Evolutionary conservation across 2,888 invertebrate species (phyloP), one percentile per base, ranked within the genome.

Genomic region (Chironomus riparius): DNA sequence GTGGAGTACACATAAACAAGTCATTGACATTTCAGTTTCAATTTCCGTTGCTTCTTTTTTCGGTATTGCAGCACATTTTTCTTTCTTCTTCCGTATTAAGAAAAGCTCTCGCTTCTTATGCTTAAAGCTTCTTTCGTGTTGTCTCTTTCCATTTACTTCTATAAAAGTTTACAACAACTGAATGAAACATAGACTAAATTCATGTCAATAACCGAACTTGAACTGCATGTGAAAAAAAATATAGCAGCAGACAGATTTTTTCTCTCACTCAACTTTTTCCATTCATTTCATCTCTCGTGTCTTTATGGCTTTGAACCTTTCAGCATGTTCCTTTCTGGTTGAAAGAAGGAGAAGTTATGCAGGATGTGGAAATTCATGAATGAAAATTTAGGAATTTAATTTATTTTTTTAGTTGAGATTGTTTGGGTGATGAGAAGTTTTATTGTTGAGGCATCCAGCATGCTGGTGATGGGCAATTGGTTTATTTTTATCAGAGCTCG

Each of bases 171-270:
- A 22, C 15, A n/a, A 13, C 22, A 68, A 24, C 22, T 24, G 68
- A 38, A 68, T 24, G 22, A 38, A 38, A 38, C 38, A 38, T 38
- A 38, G 38, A 65, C 22, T 4, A 56, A 56, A 71, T 47, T 71
- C 71, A 56, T 71, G 71, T 71, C 71, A 71, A 56, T 71, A 56
- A 71, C 50, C 71, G 71, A 71, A 71, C 71, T 71, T 71, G 71
- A 71, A 71, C 71, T 56, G 24, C 10, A 38, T 38, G 38, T 12
- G 18, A 56, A 56, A 56, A 50, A 50, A 56, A 56, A 10, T 2
- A 38, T 4, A 28, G 5, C 28, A 56, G 56, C 65, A 65, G 65
- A 65, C 65, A 24, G 24, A 24, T 65, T 65, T 65, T 24, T 22
- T 22, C 62, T 24, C 22, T 65, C 21, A 24, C n/a, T 65, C 12